Base-by-base conservation (phyloP, 2,888 invertebrate species). In the Andrena haemorrhoa region DNA sequence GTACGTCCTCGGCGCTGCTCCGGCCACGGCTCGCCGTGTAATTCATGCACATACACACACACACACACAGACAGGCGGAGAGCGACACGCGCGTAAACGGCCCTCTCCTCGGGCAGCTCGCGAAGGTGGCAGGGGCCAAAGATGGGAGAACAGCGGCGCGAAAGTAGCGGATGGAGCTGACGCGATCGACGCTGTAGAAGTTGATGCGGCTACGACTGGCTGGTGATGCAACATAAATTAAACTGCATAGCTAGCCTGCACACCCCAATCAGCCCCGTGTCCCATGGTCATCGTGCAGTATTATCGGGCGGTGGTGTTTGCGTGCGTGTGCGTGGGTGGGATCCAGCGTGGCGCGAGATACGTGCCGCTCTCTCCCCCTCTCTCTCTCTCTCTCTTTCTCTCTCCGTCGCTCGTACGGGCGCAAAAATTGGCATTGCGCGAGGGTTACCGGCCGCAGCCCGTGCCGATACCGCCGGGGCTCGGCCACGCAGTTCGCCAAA, bases 201-300 rank as follows among this genome's bases (percentile, higher is more conserved):
- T 85, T 86, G 86, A 84, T 81, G 82, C 86, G 71, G 82, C 83
- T 91, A 90, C 91, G 91, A 92, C 92, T 90, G 92, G 88, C 87
- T 91, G 90, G 90, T 88, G 90, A 91, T 91, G 90, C 91, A 90
- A 91, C 91, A 91, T 91, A 91, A 91, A 91, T 91, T 91, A 91
- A 91, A 91, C 91, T 91, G 91, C 91, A 91, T 91, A 90, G 90
- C 87, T 86, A 85, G 88, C 87, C 86, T 88, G 88, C 85, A 88
- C 91, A 91, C 91, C 91, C 92, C 92, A 92, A 92, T 91, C 91
- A 92, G 87, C 86, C 83, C 88, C 89, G 86, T 91, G 90, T 91
- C 87, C 90, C 91, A 91, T 91, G 90, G 91, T 89, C 90, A 91
- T 91, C 90, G 90, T 89, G 86, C 88, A 83, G 88, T 88, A 92